These are phyloP conservation scores for Autographa pulchrina DNA, from an alignment of 2,888 invertebrate species.

Conservation along the genomic window DNA sequence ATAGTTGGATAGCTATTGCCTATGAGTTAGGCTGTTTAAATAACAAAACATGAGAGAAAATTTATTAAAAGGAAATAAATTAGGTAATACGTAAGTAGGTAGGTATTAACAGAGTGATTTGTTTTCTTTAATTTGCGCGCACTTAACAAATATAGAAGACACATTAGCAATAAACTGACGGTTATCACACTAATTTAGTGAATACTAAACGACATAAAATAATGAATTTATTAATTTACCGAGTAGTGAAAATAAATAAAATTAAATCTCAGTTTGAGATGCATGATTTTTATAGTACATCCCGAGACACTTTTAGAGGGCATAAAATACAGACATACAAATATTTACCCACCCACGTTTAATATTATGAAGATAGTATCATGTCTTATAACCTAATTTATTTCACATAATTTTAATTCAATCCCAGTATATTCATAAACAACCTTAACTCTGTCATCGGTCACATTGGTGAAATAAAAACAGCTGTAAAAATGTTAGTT, in stretches of 20 bases:
- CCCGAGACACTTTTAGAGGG: constrained; percentile 61
- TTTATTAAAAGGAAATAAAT: not conserved
- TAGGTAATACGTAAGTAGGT: not conserved
- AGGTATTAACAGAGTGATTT: not conserved
- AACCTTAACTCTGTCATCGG: constrained; percentile 87
- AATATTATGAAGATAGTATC: constrained; percentile 76
- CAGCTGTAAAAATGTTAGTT: constrained; percentile 84
- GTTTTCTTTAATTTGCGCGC: constrained; percentile 5
- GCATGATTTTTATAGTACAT: constrained; percentile 59
- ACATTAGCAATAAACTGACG: constrained; percentile 47
- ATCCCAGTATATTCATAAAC: constrained; percentile 80
- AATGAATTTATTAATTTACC: constrained; percentile 56
- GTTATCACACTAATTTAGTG: constrained; percentile 54
- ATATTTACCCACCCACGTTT: constrained; percentile 70
- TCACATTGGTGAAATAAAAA: constrained; percentile 81
- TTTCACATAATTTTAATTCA: constrained; percentile 80
- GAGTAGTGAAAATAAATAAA: constrained; percentile 44
- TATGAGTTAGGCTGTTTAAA: too few species aligned
- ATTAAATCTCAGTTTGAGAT: constrained; percentile 44
- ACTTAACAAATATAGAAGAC: constrained; percentile 1
- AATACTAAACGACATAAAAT: constrained; percentile 55
- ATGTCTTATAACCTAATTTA: constrained; percentile 79
- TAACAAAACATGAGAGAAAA: too few species aligned
- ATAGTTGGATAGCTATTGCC: too few species aligned
- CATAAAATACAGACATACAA: constrained; percentile 63